These are phyloP conservation scores for Chionomys nivalis DNA, from an alignment of 2,113 vertebrate species.

Conservation along the genomic window DNA sequence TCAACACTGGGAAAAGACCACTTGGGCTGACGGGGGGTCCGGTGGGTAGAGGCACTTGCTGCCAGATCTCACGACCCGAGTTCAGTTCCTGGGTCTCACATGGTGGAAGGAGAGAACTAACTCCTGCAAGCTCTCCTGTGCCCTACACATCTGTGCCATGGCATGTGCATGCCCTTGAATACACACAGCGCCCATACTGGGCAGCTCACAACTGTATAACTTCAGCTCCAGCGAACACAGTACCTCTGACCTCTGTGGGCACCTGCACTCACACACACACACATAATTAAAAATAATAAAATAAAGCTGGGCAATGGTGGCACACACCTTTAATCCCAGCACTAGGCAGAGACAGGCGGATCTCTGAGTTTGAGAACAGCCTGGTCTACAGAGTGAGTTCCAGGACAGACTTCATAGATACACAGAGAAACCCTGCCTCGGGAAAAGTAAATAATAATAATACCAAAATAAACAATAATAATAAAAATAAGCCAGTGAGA, in stretches of 20 bases:
- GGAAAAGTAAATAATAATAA: no score
- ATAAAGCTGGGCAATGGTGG: no score
- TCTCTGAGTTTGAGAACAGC: no score
- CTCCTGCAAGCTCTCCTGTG: not conserved
- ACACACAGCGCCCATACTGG: not conserved
- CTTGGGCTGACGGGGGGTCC: not conserved
- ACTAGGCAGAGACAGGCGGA: no score
- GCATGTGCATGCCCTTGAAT: not conserved
- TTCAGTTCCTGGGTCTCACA: not conserved
- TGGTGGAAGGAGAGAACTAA: not conserved
- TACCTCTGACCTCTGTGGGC: not conserved
- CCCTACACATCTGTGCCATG: no score
- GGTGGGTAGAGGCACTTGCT: not conserved
- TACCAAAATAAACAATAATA: no score
- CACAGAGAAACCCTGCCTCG: no score
- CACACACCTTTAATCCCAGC: no score
- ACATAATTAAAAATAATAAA: no score
- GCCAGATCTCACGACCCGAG: not conserved
- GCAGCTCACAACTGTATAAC: not conserved
- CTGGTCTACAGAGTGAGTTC: no score
- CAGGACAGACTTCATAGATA: no score
- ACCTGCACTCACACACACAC: not conserved
- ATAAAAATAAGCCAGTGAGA: not conserved
- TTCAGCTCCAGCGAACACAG: not conserved
- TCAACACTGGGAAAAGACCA: not conserved